Conservation (phyloP, 1,140 invertebrate species). For the Hirudo medicinalis region DNA sequence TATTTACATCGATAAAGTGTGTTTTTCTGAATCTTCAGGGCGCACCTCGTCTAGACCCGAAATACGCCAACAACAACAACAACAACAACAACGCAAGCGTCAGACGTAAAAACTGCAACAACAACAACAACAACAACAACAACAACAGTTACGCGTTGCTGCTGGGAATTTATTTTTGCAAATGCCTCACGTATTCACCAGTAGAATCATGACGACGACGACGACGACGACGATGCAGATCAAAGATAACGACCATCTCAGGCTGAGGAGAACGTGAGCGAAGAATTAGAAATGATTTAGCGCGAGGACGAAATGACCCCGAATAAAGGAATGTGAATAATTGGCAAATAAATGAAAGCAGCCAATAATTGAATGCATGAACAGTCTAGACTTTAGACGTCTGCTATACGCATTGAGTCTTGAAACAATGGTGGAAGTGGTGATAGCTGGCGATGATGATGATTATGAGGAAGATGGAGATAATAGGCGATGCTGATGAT, state of each 20-base stretch:
- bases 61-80: too few species aligned
- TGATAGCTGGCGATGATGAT: background rate
- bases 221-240: background rate
- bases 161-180: background rate
- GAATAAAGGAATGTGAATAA: background rate
- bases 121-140: too few species aligned
- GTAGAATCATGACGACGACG: background rate
- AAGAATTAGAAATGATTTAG: background rate
- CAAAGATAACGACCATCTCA: background rate
- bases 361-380: background rate
- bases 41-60: too few species aligned
- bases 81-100: too few species aligned
- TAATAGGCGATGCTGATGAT: background rate
- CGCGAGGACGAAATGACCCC: background rate
- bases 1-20: too few species aligned
- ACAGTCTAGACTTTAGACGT: constrained; percentile 70
- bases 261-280: background rate
- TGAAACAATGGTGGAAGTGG: constrained; percentile 58
- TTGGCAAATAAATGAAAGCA: background rate
- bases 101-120: too few species aligned
- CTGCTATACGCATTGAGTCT: constrained; percentile 90
- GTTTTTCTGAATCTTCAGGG: too few species aligned
- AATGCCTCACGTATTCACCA: background rate
- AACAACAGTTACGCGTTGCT: too few species aligned
- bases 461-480: background rate